These are phyloP conservation scores for Brenthis hecate DNA, from an alignment of 2,888 invertebrate genomes.

Conservation along the genomic window DNA sequence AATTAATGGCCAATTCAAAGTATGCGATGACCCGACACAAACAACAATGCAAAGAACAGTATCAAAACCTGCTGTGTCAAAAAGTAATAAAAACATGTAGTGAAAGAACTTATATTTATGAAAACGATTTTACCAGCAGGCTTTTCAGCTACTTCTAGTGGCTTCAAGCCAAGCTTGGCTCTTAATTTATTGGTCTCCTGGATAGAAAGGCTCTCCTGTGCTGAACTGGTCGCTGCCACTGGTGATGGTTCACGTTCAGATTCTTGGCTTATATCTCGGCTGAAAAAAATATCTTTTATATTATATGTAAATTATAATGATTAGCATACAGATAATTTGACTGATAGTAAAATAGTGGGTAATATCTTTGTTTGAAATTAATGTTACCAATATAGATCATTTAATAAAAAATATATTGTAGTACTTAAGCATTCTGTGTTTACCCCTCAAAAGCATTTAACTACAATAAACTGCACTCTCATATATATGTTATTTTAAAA, in stretches of 20 bases:
- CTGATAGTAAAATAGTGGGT: not conserved
- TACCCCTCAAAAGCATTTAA: no score
- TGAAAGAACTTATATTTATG: not conserved
- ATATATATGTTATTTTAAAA: no score
- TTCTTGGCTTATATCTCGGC: conserved; percentile 49
- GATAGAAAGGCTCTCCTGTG: conserved; percentile 86
- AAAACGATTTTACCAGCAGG: conserved; percentile 56
- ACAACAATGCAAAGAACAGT: not conserved
- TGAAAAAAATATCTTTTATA: conserved; percentile 18
- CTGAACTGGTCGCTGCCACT: conserved; percentile 56
- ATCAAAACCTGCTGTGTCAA: not conserved
- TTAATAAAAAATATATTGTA: no score
- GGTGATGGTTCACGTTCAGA: conserved; percentile 53
- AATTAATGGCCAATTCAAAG: not conserved
- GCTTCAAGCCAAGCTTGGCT: conserved; percentile 96
- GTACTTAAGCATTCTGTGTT: no score
- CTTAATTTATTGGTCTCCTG: conserved; percentile 94
- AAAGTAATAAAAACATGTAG: not conserved
- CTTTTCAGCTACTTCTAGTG: conserved; percentile 86
- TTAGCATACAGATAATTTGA: not conserved
- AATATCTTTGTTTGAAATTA: not conserved
- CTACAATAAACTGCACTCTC: no score
- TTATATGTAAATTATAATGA: not conserved
- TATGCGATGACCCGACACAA: no score
- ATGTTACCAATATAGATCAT: no score